A percentile compares a stretch with the other conserved stretches of the same genome.
phyloP scores from a whole-genome alignment of 2,113 vertebrate genomes.

The Notarius lentiginosus region DNA sequence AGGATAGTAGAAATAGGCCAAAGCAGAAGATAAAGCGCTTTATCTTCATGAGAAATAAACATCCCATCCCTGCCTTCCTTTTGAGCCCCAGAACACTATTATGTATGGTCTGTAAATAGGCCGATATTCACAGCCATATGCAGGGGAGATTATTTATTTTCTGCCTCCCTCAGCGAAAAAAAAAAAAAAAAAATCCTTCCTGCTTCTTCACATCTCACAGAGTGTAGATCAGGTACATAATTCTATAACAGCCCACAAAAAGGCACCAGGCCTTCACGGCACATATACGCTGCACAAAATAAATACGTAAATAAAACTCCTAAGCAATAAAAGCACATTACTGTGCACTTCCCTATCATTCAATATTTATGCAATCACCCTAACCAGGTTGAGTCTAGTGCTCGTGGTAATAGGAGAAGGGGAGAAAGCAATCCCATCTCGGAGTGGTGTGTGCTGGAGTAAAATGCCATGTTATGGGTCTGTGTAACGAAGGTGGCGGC shows the following conservation, averaged over 20 bases:
- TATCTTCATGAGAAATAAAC: constrained; percentile 55
- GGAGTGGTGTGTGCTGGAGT: not conserved
- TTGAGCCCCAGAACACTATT: constrained; percentile 49
- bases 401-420: constrained; percentile 27
- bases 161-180: constrained; percentile 45
- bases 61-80: constrained; percentile 44
- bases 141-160: constrained; percentile 45
- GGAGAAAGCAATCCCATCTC: not conserved
- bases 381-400: constrained; percentile 15
- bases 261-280: constrained; percentile 20
- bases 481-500: not conserved
- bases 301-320: constrained; percentile 27
- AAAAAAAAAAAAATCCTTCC: not conserved
- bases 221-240: constrained; percentile 44
- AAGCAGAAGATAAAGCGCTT: constrained; percentile 54
- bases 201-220: constrained; percentile 24
- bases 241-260: constrained; percentile 44
- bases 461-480: constrained; percentile 1
- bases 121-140: constrained; percentile 41
- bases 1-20: constrained; percentile 52
- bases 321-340: constrained; percentile 36
- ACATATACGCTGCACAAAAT: constrained; percentile 12
- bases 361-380: constrained; percentile 46
- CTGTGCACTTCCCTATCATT: constrained; percentile 41
- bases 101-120: constrained; percentile 54